Conservation (phyloP, 92 coral and sea anemone genomes). For the Porites evermanni region DNA sequence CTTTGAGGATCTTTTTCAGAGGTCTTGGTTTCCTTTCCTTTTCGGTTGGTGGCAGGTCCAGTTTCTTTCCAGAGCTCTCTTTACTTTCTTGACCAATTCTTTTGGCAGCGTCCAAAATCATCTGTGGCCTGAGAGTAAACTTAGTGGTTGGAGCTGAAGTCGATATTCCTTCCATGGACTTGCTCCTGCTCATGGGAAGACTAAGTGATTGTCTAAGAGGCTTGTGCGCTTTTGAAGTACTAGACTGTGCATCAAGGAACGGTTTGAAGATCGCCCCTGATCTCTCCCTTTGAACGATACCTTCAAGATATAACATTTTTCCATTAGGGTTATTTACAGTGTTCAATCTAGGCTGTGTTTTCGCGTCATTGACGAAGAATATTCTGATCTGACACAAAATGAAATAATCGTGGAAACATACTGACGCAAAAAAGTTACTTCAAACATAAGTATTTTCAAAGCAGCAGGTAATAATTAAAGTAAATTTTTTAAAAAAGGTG, state of each 20-base stretch:
- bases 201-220: conserved; percentile 12
- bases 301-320: no score
- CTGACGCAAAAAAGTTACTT: no score
- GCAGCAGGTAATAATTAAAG: no score
- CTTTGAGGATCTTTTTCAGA: conserved; percentile 29
- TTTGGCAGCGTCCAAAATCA: conserved; percentile 53
- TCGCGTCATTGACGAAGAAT: no score
- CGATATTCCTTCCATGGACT: conserved; percentile 45
- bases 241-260: conserved; percentile 6
- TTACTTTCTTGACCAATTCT: conserved; percentile 45
- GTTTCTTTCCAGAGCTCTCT: conserved; percentile 35
- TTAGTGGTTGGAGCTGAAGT: neutral
- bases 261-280: conserved; percentile 16
- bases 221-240: neutral
- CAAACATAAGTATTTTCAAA: no score
- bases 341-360: no score
- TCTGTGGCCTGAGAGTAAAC: conserved; percentile 43
- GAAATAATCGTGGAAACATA: no score
- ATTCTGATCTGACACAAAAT: no score
- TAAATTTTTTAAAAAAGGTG: no score
- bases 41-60: conserved; percentile 11
- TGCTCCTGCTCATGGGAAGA: conserved; percentile 9
- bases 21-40: conserved; percentile 43
- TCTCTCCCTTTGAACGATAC: neutral
- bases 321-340: no score